Conservation (phyloP, 2,888 invertebrate genomes). For the Oscheius sp. region DNA sequence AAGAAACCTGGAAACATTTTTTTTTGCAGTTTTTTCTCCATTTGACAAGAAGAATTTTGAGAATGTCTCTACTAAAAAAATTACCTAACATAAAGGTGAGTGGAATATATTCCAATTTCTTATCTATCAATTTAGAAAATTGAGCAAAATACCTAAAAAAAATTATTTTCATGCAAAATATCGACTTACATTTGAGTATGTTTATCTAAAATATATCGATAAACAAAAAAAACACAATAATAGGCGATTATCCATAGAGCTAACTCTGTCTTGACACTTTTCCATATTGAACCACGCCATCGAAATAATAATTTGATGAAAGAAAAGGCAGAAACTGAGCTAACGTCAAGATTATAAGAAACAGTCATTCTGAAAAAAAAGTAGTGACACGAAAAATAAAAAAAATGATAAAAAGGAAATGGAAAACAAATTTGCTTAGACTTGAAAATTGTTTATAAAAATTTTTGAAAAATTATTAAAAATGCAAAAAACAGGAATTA, state of each 20-base stretch:
- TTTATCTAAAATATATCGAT: conserved; percentile 29
- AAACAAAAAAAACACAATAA: conserved; percentile 48
- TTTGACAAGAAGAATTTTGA: no score
- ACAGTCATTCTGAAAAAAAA: conserved; percentile 56
- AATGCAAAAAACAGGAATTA: no score
- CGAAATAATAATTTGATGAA: conserved; percentile 30
- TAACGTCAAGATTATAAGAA: conserved; percentile 61
- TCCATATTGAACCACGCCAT: conserved; percentile 54
- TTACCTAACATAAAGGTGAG: conserved; percentile 60
- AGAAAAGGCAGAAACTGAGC: conserved; percentile 48
- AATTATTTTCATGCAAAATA: not conserved
- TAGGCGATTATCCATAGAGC: conserved; percentile 54
- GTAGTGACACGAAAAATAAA: no score
- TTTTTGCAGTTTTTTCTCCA: no score
- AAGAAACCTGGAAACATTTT: no score
- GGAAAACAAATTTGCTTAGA: no score
- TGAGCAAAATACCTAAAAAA: not conserved
- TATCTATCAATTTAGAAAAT: conserved; percentile 32
- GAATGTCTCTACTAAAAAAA: no score
- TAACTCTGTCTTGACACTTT: conserved; percentile 57
- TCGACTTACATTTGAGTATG: conserved; percentile 5
- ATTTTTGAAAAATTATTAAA: no score
- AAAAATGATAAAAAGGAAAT: no score
- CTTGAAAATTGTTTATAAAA: no score
- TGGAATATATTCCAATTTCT: conserved; percentile 40